Evolutionary conservation across 2,113 vertebrate genomes (phyloP), one percentile per base, ranked within the genome.

Genomic region (Meleagris gallopavo): DNA sequence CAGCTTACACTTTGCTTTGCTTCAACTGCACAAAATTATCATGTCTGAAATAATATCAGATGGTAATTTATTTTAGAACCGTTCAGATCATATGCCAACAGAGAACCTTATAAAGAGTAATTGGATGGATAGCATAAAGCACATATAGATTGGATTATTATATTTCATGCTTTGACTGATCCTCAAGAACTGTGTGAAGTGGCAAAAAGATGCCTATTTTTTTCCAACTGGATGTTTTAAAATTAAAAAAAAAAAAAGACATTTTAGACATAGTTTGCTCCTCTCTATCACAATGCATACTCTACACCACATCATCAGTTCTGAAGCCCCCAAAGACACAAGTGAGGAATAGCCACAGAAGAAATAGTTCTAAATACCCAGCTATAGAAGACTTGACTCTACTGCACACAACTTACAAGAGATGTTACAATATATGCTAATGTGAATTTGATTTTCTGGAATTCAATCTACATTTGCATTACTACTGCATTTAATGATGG

Each of bases 1-100:
- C 94, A 97, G 95, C 96, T 96, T 98, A 96, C 93, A 96, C 90
- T 97, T 96, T 96, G 54, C 89, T 95, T 96, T 97, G 76, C 96
- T 96, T 95, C 75, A 96, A 40, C 88, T 76, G 89, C 94, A 97
- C 88, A 96, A 95, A 97, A 97, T 94, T 91, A 93, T 92, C 89
- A 13, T 76, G 80, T 88, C 64, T 89, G 88, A 97, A 94, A 95
- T 84, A 95, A 78, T 94, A 95, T 89, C 61, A 84, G 58, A 79
- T 4, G 4, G 46, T 57, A 78, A 91, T 95, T 94, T 95, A 86
- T 76, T 96, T 97, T 84, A 94, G 90, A 83, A 93, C 61, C 43
- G 32, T 83, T 78, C 71, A 80, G 52, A 78, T 73, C 15, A 46
- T 19, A 65, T 6, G 38, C 5, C 46, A 18, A 82, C 38, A 45